Evolutionary conservation across 2,113 vertebrate genomes (phyloP).

Genomic region (Ceyx melanurus): DNA sequence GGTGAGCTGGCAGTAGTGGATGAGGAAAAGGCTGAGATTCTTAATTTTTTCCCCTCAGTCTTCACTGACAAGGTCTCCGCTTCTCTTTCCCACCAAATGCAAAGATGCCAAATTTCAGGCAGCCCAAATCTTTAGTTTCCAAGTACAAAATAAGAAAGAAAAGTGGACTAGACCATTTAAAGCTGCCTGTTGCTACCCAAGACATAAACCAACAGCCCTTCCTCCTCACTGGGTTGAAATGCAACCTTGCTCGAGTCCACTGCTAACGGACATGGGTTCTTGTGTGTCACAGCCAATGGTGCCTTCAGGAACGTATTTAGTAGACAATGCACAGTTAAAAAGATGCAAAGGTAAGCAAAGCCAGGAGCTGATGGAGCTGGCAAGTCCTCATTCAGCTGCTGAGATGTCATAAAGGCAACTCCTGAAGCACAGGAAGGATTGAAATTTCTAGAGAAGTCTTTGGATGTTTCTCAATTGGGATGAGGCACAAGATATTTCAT

Average conservation of each 20-base stretch:
- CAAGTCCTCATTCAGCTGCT: not conserved
- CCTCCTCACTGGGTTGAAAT: not conserved
- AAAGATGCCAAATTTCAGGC: not conserved
- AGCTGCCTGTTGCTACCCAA: not conserved
- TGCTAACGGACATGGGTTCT: not conserved
- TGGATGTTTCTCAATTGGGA: not conserved
- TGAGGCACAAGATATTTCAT: not conserved
- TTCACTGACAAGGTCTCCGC: not conserved
- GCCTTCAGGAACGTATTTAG: not conserved
- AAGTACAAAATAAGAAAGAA: not conserved
- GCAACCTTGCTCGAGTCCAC: not conserved
- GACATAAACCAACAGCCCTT: not conserved
- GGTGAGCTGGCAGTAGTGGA: too few species aligned
- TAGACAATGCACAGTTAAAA: not conserved
- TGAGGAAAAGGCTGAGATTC: too few species aligned
- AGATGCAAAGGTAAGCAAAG: not conserved
- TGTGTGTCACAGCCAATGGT: not conserved
- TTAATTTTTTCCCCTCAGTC: too few species aligned
- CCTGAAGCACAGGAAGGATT: not conserved
- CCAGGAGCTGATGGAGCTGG: not conserved
- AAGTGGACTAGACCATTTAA: not conserved
- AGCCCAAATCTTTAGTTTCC: not conserved
- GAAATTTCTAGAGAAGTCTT: not conserved
- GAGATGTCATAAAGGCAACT: not conserved
- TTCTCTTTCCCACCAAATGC: not conserved